These are phyloP conservation scores for Sycophila sp. DNA, from an alignment of 1,140 invertebrate species.

Conservation along the genomic window DNA sequence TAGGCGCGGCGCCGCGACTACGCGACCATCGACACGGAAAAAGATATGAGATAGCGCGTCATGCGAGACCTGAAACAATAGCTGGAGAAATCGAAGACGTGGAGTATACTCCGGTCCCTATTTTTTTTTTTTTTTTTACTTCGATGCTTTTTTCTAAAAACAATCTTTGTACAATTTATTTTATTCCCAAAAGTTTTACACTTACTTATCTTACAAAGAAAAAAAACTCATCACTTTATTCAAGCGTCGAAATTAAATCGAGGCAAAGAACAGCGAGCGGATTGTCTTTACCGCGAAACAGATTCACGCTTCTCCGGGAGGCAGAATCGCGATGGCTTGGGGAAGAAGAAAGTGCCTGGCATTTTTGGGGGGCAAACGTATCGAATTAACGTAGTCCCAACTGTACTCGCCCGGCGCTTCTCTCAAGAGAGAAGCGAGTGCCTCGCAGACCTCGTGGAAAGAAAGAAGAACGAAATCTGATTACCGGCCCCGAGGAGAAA, in stretches of 20 bases:
- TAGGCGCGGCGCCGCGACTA: too few relatives aligned
- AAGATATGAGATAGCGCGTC: not conserved
- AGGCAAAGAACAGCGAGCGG: not conserved
- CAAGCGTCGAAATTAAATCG: too few relatives aligned
- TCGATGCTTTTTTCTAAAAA: not conserved
- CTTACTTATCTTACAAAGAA: too few relatives aligned
- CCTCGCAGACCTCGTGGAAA: too few relatives aligned
- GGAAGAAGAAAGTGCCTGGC: not conserved
- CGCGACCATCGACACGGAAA: not conserved
- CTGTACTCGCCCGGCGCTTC: not conserved
- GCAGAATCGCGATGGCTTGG: not conserved
- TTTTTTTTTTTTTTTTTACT: not conserved
- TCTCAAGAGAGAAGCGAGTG: not conserved
- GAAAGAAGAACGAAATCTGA: slow-evolving; percentile 18
- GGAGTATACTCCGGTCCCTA: not conserved
- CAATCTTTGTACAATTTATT: too few relatives aligned
- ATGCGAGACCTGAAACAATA: not conserved
- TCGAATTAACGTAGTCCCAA: not conserved
- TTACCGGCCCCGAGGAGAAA: not conserved
- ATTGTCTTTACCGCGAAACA: too few relatives aligned
- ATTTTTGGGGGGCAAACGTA: not conserved
- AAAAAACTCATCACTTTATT: too few relatives aligned
- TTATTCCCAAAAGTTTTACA: too few relatives aligned
- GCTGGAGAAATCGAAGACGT: too few relatives aligned
- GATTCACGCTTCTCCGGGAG: too few relatives aligned